These are phyloP conservation scores for Drosophila cracens DNA, from an alignment of 2,888 invertebrate genomes.

Conservation along the genomic window DNA sequence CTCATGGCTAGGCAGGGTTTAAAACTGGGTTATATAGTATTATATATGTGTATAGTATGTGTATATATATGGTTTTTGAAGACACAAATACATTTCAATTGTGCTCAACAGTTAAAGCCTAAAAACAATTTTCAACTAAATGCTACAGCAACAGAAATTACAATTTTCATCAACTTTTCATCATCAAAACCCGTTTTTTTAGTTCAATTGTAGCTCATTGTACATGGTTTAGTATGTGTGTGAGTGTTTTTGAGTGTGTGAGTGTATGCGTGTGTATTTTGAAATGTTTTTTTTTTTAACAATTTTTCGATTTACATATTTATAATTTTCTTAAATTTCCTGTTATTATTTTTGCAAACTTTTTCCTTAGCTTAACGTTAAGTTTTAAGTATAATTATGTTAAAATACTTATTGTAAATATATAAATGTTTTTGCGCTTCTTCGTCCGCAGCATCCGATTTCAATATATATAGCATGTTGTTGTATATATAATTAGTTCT, in stretches of 20 bases:
- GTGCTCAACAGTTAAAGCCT: slow-evolving; percentile 62
- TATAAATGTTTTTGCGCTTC: slow-evolving; percentile 67
- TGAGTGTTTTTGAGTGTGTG: slow-evolving; percentile 16
- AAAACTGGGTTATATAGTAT: slow-evolving; percentile 37
- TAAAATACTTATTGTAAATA: slow-evolving; percentile 73
- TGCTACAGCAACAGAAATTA: slow-evolving; percentile 65
- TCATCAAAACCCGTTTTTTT: slow-evolving; percentile 47
- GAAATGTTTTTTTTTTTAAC: slow-evolving; percentile 47
- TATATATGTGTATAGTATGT: slow-evolving; percentile 22
- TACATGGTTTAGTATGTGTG: slow-evolving; percentile 50
- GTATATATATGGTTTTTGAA: slow-evolving; percentile 21
- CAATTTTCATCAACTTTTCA: slow-evolving; percentile 24
- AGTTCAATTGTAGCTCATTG: slow-evolving; percentile 70
- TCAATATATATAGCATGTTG: slow-evolving; percentile 24
- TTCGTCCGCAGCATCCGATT: slow-evolving; percentile 31
- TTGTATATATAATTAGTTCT: slow-evolving; percentile 8
- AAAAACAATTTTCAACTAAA: slow-evolving; percentile 61
- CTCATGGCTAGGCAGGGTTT: slow-evolving; percentile 49
- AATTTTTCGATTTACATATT: slow-evolving; percentile 35
- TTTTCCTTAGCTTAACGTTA: slow-evolving; percentile 53
- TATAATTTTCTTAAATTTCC: slow-evolving; percentile 18
- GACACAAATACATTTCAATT: slow-evolving; percentile 31
- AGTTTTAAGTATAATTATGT: slow-evolving; percentile 63
- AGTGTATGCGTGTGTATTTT: slow-evolving; percentile 11
- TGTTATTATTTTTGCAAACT: slow-evolving; percentile 19